A percentile compares a stretch with the other conserved stretches of the same genome.
Evolutionary conservation across 1,140 invertebrate species (phyloP).

Genomic region (Proales similis): DNA sequence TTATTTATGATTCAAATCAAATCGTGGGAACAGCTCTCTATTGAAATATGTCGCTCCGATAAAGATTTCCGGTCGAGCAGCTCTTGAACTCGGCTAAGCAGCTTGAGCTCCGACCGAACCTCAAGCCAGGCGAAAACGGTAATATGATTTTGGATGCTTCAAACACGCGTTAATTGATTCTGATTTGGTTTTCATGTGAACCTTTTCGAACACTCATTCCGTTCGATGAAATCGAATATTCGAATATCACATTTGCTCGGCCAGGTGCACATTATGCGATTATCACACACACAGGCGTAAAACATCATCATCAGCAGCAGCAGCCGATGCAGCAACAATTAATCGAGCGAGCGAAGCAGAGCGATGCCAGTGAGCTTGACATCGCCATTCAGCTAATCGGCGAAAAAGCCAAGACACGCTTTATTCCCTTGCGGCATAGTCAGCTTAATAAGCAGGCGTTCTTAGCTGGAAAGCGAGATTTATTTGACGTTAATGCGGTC

Average conservation of each 20-base stretch:
- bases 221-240: too few relatives aligned
- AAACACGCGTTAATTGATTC: not conserved
- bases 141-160: not conserved
- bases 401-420: slow-evolving; percentile 20
- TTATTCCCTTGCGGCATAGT: slow-evolving; percentile 13
- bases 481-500: slow-evolving; percentile 19
- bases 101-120: slow-evolving; percentile 11
- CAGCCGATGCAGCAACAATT: too few relatives aligned
- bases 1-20: slow-evolving; percentile 7
- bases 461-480: slow-evolving; percentile 22
- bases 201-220: too few relatives aligned
- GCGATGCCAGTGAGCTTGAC: not conserved
- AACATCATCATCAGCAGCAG: too few relatives aligned
- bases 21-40: not conserved
- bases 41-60: not conserved
- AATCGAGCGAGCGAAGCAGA: too few relatives aligned
- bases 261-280: slow-evolving; percentile 14
- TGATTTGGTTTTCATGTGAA: too few relatives aligned
- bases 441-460: slow-evolving; percentile 30
- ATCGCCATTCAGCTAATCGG: slow-evolving; percentile 15
- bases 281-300: slow-evolving; percentile 17
- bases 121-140: slow-evolving; percentile 30
- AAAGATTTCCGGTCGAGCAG: slow-evolving; percentile 22
- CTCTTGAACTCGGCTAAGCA: not conserved
- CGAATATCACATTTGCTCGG: too few relatives aligned